Base-by-base conservation (phyloP, 2,113 vertebrate genomes). In the Spea multiplicata region DNA sequence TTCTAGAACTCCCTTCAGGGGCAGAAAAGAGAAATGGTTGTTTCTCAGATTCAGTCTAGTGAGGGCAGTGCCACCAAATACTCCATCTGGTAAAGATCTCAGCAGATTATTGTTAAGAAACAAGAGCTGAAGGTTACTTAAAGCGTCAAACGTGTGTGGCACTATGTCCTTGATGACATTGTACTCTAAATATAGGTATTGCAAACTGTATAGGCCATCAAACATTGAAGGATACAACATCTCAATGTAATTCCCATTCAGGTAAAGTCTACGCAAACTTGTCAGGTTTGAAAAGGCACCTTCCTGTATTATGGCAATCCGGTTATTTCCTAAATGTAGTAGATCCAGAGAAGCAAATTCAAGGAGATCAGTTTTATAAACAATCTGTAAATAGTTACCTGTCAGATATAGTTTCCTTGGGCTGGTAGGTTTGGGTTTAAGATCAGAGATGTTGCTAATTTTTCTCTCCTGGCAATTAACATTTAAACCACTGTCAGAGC, bases 401-500 rank as follows among this genome's bases (percentile, higher is more conserved):
- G 97, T 99, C 73, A 99, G 92, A 85, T 99, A 96, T 61, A 99
- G 93, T 84, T 99, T 99, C 92, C 96, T 99, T 90, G 97, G 96
- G 86, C 93, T 96, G 46, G 93, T 95, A 0, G 97, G 97, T 74
- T 90, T 96, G 48, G 97, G 97, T 76, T 94, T 95, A 47, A 99
- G 91, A 81, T 98, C 96, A 0, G 94, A 97, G 81, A 99, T 93
- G 81, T 99, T 98, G 16, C 93, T 93, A 72, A 99, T 92, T 83
- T 96, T 98, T 53, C 95, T 89, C 83, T 99, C 97, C 78, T 99
- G 97, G 84, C 97, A 99, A 71, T 99, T 99, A 45, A 99, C 94
- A 16, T 97, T 98, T 8, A 99, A 84, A 49, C 96, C 97, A 0
- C 95, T 98, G 84, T 99, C 97, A 0, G 96, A 94, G 86, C 94